Base-by-base conservation (phyloP, 2,888 invertebrate species). In the Ectobius pallidus region DNA sequence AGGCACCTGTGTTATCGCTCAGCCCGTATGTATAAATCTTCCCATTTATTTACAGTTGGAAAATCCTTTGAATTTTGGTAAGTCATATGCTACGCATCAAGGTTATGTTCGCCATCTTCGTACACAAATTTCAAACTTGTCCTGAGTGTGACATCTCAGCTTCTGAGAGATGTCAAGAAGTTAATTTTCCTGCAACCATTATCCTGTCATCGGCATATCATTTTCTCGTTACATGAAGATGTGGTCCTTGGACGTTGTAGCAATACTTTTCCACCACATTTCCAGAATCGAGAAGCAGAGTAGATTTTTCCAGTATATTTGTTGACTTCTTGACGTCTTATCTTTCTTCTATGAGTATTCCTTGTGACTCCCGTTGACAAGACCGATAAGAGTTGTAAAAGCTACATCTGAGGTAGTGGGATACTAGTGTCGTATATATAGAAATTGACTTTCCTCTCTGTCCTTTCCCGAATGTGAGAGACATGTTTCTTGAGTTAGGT, bases 311-410 rank as follows among this genome's bases (percentile, higher is more conserved):
- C 25, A 1, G 32, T 58, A 58, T n/a, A 18, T 52, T 46, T 49
- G 58, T 58, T 58, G 32, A 32, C 58, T 58, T 32, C n/a, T 58
- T 58, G 58, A 58, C 58, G 58, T 30, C 58, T 58, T 58, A 32
- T 58, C 55, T 55, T n/a, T n/a, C 58, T 58, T 27, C n/a, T 30
- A 58, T 6, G 16, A 30, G 6, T 55, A 25, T 14, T 55, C 55
- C 14, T 55, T 2, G 25, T 25, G 55, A 2, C 32, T 58, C 58
- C 2, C 30, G 27, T 14, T 58, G 58, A 32, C 32, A 58, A 14
- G 27, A n/a, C 32, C n/a, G 58, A 30, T 58, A 58, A 58, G 58
- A 32, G 32, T 1, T 27, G 30, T 32, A 30, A 14, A 58, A 20
- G 22, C 52, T 30, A 58, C n/a, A 30, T 27, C 58, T 58, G 30